Evolutionary conservation across 2,113 vertebrate genomes (phyloP), one percentile per base, ranked within the genome.

Genomic region (Pteropus alecto): DNA sequence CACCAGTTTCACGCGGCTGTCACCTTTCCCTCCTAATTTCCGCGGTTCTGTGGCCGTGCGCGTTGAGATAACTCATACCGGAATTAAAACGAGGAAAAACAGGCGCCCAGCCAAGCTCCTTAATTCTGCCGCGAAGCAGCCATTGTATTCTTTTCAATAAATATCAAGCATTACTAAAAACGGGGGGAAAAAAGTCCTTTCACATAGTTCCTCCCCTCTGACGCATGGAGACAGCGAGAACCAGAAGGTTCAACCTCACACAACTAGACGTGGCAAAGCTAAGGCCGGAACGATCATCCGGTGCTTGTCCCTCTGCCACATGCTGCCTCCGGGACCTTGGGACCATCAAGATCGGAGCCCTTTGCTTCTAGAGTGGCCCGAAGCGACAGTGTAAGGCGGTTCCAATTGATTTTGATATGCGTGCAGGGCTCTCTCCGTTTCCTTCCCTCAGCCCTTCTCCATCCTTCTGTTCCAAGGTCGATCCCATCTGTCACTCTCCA

Each of bases 381-480:
- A 11, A 54, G 30, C 26, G 65, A 51, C 19, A 86, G 43, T 10
- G 0, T 51, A 15, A 51, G 3, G 5, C 33, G 30, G 11, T 43
- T 61, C 30, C 6, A 3, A 6, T 3, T n/a, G 61, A 51, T 4
- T 77, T 3, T 60, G 87, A 71, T 10, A 4, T 1, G 5, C 8
- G 9, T 5, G 1, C 3, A 2, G 18, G 24, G 8, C 35, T n/a
- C 41, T 13, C 6, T 5, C 8, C 2, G 3, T n/a, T 68, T 61
- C 38, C 78, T 46, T 35, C 18, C 18, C n/a, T 46, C 46, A n/a
- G 15, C 30, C 68, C 65, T 56, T 22, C 14, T 74, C n/a, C 38
- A 2, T 30, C 24, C 5, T 63, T 58, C 86, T 9, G 1, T 46
- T n/a, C 67, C 73, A 14, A 26, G 5, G n/a, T 7, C 5, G n/a